These are phyloP conservation scores for Pandemis heparana DNA, from an alignment of 2,888 invertebrate genomes.

Conservation along the genomic window DNA sequence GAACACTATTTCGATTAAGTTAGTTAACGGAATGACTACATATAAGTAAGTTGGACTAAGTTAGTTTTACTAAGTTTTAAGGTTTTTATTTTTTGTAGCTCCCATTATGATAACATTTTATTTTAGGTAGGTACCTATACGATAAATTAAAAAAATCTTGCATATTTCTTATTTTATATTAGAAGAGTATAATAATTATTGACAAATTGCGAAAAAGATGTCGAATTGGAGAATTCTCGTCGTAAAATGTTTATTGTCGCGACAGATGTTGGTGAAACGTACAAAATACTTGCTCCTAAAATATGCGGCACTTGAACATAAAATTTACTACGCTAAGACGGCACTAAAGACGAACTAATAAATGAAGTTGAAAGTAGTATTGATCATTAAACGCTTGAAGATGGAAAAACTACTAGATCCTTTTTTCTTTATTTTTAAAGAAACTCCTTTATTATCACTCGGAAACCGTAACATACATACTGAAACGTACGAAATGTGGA, in stretches of 20 bases:
- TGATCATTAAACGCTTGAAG: not conserved
- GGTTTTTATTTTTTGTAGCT: not conserved
- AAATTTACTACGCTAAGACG: constrained; percentile 24
- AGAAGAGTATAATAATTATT: constrained; percentile 2
- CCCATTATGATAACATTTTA: no score
- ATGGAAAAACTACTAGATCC: no score
- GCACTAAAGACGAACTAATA: not conserved
- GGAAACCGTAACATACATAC: no score
- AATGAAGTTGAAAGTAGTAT: not conserved
- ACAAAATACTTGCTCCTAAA: constrained; percentile 33
- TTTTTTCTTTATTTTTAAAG: no score
- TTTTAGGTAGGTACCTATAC: no score
- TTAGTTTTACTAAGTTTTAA: not conserved
- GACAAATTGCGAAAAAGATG: constrained; percentile 31
- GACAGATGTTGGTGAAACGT: constrained; percentile 74
- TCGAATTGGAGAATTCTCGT: constrained; percentile 54
- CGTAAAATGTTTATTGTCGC: constrained; percentile 71
- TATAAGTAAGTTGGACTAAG: not conserved
- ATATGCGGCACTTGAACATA: constrained; percentile 28
- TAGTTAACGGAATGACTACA: not conserved
- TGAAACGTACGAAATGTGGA: no score
- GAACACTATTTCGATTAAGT: not conserved
- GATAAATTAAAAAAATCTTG: no score
- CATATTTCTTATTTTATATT: not conserved
- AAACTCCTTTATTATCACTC: no score